Evolutionary conservation across 2,113 vertebrate genomes (phyloP).

Genomic region (Ameiurus melas): DNA sequence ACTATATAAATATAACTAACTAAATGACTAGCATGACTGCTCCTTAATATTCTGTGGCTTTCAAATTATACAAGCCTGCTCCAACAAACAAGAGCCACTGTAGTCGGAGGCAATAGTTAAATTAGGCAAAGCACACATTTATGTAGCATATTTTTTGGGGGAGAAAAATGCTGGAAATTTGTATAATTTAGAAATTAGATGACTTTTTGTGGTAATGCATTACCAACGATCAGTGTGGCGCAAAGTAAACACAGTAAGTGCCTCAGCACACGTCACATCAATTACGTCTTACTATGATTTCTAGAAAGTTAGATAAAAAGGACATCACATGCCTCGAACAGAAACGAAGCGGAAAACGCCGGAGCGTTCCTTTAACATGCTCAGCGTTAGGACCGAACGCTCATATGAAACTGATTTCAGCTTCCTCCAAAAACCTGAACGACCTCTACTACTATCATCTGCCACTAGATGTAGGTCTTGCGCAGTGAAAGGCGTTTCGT

Average conservation of each 20-base stretch:
- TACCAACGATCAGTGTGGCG: not conserved
- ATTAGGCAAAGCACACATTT: not conserved
- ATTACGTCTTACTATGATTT: not conserved
- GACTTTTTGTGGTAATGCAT: not conserved
- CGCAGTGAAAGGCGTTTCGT: slow-evolving; percentile 8
- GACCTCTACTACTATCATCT: not conserved
- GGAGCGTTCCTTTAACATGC: not conserved
- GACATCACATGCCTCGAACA: not conserved
- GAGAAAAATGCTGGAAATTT: not conserved
- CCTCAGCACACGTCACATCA: not conserved
- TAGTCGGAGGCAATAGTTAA: not conserved
- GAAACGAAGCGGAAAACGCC: not conserved
- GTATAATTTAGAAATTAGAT: not conserved
- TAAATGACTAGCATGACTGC: not conserved
- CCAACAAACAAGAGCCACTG: not conserved
- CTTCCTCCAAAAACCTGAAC: not conserved
- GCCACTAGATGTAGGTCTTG: slow-evolving; percentile 42
- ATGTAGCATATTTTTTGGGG: not conserved
- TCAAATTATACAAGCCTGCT: not conserved
- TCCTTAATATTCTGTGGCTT: not conserved
- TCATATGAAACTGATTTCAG: not conserved
- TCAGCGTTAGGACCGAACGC: not conserved
- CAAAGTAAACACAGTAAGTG: not conserved
- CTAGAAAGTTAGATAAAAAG: not conserved
- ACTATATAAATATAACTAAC: too few species aligned